A percentile compares a stretch with the other conserved stretches of the same genome.
Conservation (phyloP, 2,797 vertebrate species). For the Valencia hispanica region DNA sequence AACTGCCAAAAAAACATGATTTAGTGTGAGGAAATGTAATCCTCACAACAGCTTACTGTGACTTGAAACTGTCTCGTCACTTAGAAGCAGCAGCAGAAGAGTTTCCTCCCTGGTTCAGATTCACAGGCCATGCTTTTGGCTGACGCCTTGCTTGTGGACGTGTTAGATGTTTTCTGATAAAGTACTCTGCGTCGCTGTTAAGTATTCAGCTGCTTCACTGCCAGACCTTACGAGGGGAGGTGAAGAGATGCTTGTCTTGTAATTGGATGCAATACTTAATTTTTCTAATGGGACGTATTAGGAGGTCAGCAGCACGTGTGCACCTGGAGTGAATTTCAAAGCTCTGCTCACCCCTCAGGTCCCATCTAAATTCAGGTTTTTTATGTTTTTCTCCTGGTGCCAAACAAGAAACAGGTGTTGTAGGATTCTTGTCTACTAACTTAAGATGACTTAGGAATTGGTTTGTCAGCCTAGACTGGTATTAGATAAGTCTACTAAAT, state of each 20-base stretch:
- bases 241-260: constrained; percentile 67
- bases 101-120: constrained; percentile 16
- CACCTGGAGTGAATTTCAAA: constrained; percentile 49
- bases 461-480: background rate
- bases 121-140: constrained; percentile 17
- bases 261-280: constrained; percentile 72
- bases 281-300: constrained; percentile 64
- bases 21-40: constrained; percentile 36
- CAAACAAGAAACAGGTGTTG: background rate
- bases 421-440: background rate
- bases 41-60: constrained; percentile 25
- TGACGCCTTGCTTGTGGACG: constrained; percentile 32
- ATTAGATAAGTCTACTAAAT: background rate
- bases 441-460: background rate
- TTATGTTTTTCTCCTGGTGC: constrained; percentile 7
- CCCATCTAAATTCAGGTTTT: constrained; percentile 38
- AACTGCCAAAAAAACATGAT: constrained; percentile 25
- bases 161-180: constrained; percentile 54
- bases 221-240: constrained; percentile 50
- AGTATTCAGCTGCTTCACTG: constrained; percentile 51
- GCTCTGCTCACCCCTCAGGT: constrained; percentile 34
- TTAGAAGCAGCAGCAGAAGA: constrained; percentile 7
- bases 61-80: constrained; percentile 12
- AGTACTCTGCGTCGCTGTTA: constrained; percentile 35
- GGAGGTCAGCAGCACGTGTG: constrained; percentile 56